Percentiles rank a stretch among this genome's conserved stretches.
These are phyloP conservation scores for Cryptoprocta ferox DNA, from an alignment of 2,797 vertebrate species.

Conservation along the genomic window DNA sequence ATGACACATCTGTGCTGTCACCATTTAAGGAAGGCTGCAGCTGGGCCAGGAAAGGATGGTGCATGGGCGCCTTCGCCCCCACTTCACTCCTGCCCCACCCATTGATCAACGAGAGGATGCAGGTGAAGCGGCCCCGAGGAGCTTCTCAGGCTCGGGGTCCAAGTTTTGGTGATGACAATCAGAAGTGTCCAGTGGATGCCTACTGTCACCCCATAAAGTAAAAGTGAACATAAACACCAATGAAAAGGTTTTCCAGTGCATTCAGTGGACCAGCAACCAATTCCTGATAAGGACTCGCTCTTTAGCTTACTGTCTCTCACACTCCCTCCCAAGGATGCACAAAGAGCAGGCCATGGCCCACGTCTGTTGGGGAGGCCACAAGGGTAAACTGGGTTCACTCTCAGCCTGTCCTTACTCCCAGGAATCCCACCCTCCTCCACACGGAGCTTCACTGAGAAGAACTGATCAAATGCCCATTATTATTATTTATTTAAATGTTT, in stretches of 20 bases:
- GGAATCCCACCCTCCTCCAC: accelerated
- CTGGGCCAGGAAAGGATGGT: no score
- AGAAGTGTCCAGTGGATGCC: neutral
- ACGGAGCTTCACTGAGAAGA: neutral
- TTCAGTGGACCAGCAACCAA: conserved; percentile 35
- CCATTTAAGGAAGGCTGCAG: neutral
- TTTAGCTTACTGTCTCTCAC: conserved; percentile 31
- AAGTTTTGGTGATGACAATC: neutral
- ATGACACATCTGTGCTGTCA: accelerated
- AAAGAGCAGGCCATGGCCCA: accelerated
- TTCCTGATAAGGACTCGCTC: conserved; percentile 29
- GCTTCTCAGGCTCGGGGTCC: neutral
- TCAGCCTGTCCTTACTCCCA: neutral
- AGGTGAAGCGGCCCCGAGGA: neutral
- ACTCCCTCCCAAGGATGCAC: neutral
- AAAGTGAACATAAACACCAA: conserved; percentile 14
- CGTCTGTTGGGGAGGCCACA: accelerated
- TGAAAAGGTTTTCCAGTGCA: conserved; percentile 59
- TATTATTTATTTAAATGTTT: no score
- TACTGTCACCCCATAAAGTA: neutral
- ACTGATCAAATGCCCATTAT: neutral
- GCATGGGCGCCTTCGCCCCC: accelerated
- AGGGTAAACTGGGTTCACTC: neutral
- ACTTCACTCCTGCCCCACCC: neutral
- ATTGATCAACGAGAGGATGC: neutral